Evolutionary conservation across 23 tunicate species (phyloP).

Genomic region (Botrylloides violaceus): DNA sequence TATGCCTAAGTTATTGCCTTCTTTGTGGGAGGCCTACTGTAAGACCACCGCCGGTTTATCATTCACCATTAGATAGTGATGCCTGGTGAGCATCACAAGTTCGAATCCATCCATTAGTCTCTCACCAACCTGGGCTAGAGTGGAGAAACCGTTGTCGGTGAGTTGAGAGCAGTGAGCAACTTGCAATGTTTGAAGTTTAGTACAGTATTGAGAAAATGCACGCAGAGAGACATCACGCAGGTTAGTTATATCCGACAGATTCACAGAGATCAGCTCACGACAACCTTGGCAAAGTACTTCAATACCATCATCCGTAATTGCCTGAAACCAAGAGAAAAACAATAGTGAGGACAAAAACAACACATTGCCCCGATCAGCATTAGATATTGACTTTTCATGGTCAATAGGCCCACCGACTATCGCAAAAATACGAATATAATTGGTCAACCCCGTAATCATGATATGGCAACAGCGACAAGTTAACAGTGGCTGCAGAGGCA

Average conservation of each 20-base stretch:
- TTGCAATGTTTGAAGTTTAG: slow-evolving; percentile 60
- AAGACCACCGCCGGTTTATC: neutral
- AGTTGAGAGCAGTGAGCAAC: slow-evolving; percentile 72
- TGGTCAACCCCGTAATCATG: no score
- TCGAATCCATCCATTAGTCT: no score
- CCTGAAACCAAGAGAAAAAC: no score
- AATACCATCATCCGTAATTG: slow-evolving; percentile 75
- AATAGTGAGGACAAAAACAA: no score
- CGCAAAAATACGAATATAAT: no score
- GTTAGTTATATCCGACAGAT: slow-evolving; percentile 62
- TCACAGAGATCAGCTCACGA: slow-evolving; percentile 47
- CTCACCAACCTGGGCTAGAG: slow-evolving; percentile 70
- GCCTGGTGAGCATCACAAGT: neutral
- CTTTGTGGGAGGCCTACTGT: no score
- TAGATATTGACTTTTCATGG: no score
- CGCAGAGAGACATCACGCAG: slow-evolving; percentile 45
- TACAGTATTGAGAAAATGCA: slow-evolving; percentile 57
- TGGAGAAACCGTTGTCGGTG: slow-evolving; percentile 60
- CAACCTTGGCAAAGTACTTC: slow-evolving; percentile 52
- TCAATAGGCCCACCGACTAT: no score
- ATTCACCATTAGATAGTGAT: neutral
- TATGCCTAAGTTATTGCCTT: no score
- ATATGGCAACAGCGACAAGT: no score
- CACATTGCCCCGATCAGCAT: no score
- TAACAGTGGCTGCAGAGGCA: no score